Conservation (phyloP, 2,797 vertebrate species). For the Telmatherina bonti region DNA sequence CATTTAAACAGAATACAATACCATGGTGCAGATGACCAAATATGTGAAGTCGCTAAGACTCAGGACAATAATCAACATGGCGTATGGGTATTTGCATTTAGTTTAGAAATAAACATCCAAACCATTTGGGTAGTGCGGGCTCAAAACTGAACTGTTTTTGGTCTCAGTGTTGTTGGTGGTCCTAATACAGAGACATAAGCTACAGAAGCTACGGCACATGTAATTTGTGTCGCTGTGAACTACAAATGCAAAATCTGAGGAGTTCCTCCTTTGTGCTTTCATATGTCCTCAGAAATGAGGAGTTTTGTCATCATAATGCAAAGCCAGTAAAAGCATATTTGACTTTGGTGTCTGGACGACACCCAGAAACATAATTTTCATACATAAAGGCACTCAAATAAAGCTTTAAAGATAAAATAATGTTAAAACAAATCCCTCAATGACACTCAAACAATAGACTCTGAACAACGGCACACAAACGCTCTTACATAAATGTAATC, state of each 20-base stretch:
- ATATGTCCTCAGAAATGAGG: conserved; percentile 6
- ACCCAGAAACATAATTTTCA: conserved; percentile 31
- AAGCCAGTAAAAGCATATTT: conserved; percentile 22
- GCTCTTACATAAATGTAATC: conserved; percentile 50
- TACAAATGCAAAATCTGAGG: neutral
- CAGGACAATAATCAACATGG: neutral
- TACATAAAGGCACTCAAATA: conserved; percentile 18
- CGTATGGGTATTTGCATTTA: neutral
- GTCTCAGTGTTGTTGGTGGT: neutral
- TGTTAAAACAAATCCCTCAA: neutral
- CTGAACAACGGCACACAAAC: conserved; percentile 38
- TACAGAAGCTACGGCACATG: too few relatives aligned
- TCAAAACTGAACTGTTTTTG: neutral
- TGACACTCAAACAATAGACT: conserved; percentile 49
- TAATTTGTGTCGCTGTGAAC: neutral
- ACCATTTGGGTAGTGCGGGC: neutral
- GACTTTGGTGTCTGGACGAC: conserved; percentile 37
- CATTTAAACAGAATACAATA: too few relatives aligned
- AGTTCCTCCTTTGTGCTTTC: neutral
- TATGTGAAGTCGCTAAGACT: too few relatives aligned
- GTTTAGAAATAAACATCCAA: neutral
- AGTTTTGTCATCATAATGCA: conserved; percentile 27
- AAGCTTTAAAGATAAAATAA: conserved; percentile 34
- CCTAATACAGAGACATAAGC: neutral
- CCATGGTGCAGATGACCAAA: too few relatives aligned